These are phyloP conservation scores for Machimus atricapillus DNA, from an alignment of 2,888 invertebrate genomes.

Conservation along the genomic window DNA sequence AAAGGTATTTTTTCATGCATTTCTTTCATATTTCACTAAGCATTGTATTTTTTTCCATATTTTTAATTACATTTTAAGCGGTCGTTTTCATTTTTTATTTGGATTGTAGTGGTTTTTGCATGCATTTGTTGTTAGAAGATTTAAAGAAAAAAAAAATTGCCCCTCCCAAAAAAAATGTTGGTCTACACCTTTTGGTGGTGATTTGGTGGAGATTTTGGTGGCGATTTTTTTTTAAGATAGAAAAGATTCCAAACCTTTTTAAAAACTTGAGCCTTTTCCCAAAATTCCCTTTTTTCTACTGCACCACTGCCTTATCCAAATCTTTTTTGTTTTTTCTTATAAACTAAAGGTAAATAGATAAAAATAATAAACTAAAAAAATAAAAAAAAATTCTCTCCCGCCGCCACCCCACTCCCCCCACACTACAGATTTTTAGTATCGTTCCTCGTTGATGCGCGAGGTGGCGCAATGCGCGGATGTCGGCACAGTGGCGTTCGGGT, in stretches of 20 bases:
- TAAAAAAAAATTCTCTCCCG: no score
- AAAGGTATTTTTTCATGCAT: constrained; percentile 59
- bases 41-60: background rate
- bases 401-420: no score
- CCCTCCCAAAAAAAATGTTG: background rate
- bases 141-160: background rate
- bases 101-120: background rate
- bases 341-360: no score
- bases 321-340: no score
- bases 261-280: no score
- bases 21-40: constrained; percentile 47
- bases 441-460: constrained; percentile 98
- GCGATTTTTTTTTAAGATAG: no score
- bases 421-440: constrained; percentile 89
- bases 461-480: constrained; percentile 98
- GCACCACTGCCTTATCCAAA: no score
- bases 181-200: background rate
- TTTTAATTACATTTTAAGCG: background rate
- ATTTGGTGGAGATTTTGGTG: no score
- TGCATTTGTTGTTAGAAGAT: background rate
- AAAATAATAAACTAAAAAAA: no score
- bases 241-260: no score
- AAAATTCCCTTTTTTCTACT: no score
- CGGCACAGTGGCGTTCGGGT: constrained; percentile 96
- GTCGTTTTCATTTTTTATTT: background rate